Evolutionary conservation across 2,797 vertebrate genomes (phyloP).

Genomic region (Lerista edwardsae): DNA sequence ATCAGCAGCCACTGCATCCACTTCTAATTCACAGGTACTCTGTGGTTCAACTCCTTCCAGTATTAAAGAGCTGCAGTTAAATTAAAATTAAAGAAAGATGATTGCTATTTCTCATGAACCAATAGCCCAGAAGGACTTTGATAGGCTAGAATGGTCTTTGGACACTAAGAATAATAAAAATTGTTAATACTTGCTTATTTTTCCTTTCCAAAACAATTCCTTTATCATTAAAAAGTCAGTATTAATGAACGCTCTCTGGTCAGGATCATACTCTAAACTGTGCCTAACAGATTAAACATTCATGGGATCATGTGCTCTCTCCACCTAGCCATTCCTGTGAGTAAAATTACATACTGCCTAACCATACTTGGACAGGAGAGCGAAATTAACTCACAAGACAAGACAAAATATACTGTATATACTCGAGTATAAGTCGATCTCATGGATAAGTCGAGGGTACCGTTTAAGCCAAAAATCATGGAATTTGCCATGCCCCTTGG

Average conservation of each 20-base stretch:
- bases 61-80: slow-evolving; percentile 86
- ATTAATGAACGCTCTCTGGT: not conserved
- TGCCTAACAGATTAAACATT: not conserved
- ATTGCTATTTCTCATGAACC: slow-evolving; percentile 15
- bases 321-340: not conserved
- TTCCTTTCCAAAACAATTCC: not conserved
- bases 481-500: no score
- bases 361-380: no score
- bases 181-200: no score
- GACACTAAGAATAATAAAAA: no score
- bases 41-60: slow-evolving; percentile 88
- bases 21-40: slow-evolving; percentile 98
- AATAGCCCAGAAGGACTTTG: no score
- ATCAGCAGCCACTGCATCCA: slow-evolving; percentile 94
- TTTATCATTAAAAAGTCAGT: not conserved
- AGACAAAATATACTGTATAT: no score
- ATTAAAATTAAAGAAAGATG: slow-evolving; percentile 41
- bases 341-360: not conserved
- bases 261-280: not conserved
- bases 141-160: no score
- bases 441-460: no score
- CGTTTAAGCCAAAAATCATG: no score
- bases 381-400: no score
- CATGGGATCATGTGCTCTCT: not conserved
- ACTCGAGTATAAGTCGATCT: no score